Base-by-base conservation (phyloP, 1,140 invertebrate genomes). In the Phenacoccus solenopsis region DNA sequence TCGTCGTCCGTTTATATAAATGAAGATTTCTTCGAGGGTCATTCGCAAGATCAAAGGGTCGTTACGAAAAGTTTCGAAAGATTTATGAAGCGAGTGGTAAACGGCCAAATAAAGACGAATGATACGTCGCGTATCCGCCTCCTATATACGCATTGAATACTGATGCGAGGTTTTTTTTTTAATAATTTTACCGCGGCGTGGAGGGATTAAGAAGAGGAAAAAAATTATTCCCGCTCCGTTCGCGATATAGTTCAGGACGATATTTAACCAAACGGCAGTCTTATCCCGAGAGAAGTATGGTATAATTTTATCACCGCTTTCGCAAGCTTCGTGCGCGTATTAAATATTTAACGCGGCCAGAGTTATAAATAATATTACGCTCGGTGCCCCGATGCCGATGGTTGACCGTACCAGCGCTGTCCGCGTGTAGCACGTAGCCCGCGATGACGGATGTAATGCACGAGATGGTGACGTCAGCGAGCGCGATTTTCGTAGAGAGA, bases 321-420 rank as follows among this genome's bases (percentile, higher is more conserved):
- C n/a, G n/a, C 38, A 49, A 49, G 5, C 13, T 49, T n/a, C 20
- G 5, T n/a, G 5, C 4, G 38, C 13, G 20, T 49, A 49, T 49
- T 49, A 49, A 49, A 49, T 49, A 49, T 49, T 49, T 9, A 49
- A 49, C 38, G n/a, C n/a, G n/a, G n/a, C n/a, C n/a, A n/a, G 38
- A 49, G 38, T 49, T 49, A 49, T 49, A 49, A 49, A 49, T 49
- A 49, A n/a, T n/a, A n/a, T n/a, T n/a, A n/a, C n/a, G n/a, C n/a
- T n/a, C n/a, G n/a, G n/a, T n/a, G n/a, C n/a, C n/a, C n/a, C n/a
- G n/a, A n/a, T n/a, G n/a, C 20, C 38, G 38, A 16, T 49, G 38
- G 38, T 2, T 49, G 38, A 49, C n/a, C n/a, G n/a, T n/a, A n/a
- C n/a, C n/a, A n/a, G n/a, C 38, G 30, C 30, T 32, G 30, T 7